Conservation (phyloP, 2,797 vertebrate genomes). For the Sebastes ruberrimus region DNA sequence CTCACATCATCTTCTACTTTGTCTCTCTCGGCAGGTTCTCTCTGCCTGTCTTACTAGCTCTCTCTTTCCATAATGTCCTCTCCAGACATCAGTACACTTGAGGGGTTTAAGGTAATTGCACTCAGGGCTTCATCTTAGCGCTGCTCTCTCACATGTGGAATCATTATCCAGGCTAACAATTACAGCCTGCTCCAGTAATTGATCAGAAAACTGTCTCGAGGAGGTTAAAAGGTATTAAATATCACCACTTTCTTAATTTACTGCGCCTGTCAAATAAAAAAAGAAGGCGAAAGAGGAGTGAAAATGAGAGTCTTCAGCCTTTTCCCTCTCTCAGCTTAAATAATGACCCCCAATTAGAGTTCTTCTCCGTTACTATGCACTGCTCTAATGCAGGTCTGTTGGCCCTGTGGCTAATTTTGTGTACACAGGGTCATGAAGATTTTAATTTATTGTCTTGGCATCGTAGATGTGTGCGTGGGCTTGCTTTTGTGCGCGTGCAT, state of each 20-base stretch:
- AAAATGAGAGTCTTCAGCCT: conserved; percentile 79
- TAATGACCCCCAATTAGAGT: conserved; percentile 84
- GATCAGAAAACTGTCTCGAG: conserved; percentile 84
- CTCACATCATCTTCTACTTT: conserved; percentile 48
- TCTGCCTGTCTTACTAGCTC: conserved; percentile 59
- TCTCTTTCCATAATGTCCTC: conserved; percentile 74
- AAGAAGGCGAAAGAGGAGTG: conserved; percentile 71
- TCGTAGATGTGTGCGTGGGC: conserved; percentile 36
- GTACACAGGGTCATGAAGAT: conserved; percentile 81
- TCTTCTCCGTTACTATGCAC: conserved; percentile 76
- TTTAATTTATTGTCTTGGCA: conserved; percentile 74
- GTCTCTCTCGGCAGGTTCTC: conserved; percentile 41
- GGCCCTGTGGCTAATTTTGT: conserved; percentile 80
- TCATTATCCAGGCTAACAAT: conserved; percentile 85
- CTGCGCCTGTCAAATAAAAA: conserved; percentile 81
- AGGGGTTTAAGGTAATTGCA: conserved; percentile 83
- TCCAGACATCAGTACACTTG: conserved; percentile 79
- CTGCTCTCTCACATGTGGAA: conserved; percentile 80
- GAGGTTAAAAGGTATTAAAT: conserved; percentile 87
- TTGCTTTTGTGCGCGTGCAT: conserved; percentile 5
- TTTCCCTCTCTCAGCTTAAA: conserved; percentile 74
- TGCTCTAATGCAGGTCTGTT: conserved; percentile 76
- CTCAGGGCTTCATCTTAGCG: conserved; percentile 78
- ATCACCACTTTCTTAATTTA: conserved; percentile 86
- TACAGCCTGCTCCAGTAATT: conserved; percentile 83